phyloP scores from a whole-genome alignment of 2,797 vertebrate species.

The Pyrrhura leucotis region DNA sequence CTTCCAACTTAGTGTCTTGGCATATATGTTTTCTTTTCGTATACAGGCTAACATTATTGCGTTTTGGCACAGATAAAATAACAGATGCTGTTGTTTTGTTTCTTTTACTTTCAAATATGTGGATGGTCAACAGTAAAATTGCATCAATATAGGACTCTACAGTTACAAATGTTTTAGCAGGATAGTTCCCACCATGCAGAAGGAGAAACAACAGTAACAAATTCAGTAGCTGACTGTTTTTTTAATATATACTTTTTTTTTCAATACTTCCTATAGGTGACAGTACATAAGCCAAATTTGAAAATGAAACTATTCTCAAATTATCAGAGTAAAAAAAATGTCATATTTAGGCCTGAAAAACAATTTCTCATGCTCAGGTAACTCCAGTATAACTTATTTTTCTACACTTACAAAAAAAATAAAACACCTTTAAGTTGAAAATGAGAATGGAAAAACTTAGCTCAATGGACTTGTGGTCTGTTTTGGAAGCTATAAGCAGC shows the following conservation, averaged over 20 bases:
- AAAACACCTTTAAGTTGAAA: not conserved
- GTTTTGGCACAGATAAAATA: not conserved
- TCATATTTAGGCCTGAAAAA: not conserved
- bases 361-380: not conserved
- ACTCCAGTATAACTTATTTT: not conserved
- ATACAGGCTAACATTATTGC: not conserved
- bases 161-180: not conserved
- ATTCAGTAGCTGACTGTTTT: not conserved
- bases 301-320: not conserved
- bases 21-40: not conserved
- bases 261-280: not conserved
- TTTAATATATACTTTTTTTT: not conserved
- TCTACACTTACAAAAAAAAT: not conserved
- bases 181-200: fast-evolving
- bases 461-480: not conserved
- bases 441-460: not conserved
- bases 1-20: not conserved
- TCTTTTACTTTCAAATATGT: not conserved
- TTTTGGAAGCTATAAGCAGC: not conserved
- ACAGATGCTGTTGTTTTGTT: not conserved
- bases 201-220: not conserved
- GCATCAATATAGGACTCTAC: not conserved
- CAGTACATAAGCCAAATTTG: not conserved
- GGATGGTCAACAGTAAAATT: not conserved
- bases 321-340: not conserved